A percentile compares a stretch with the other conserved stretches of the same genome.
Conservation (phyloP, 2,797 vertebrate species). For the Parauchenoglanis punctatus region DNA sequence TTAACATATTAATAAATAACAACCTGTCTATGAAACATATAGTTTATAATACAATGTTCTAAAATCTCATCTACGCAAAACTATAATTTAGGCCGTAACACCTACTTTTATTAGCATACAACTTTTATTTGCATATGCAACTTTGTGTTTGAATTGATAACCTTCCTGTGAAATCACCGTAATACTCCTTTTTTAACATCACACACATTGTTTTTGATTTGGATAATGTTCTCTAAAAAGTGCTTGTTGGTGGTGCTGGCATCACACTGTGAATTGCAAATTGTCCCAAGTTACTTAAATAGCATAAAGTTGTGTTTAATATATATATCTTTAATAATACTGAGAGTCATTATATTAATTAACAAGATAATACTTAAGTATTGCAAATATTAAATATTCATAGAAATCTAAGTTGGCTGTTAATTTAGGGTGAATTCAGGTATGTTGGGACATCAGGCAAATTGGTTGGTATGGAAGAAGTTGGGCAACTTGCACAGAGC, state of each 20-base stretch:
- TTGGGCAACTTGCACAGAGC: neutral
- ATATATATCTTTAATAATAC: neutral
- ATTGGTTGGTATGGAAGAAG: neutral
- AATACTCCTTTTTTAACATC: neutral
- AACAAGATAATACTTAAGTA: neutral
- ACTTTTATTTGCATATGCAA: neutral
- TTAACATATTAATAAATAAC: too few species aligned
- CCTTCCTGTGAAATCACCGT: neutral
- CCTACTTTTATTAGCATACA: too few species aligned
- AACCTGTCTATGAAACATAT: too few species aligned
- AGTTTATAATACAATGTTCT: too few species aligned
- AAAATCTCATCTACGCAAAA: too few species aligned
- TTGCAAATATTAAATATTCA: neutral
- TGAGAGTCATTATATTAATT: neutral
- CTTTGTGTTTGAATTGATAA: neutral
- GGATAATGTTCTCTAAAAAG: neutral
- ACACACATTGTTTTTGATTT: neutral
- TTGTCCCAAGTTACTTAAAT: neutral
- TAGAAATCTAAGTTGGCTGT: neutral
- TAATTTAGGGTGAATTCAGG: neutral
- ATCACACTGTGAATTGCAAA: neutral
- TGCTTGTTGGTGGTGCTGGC: neutral
- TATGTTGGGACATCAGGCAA: neutral
- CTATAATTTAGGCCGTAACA: too few species aligned
- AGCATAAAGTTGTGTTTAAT: neutral